Evolutionary conservation across 2,888 invertebrate species (phyloP).

Genomic region (Platycnemis pennipes): DNA sequence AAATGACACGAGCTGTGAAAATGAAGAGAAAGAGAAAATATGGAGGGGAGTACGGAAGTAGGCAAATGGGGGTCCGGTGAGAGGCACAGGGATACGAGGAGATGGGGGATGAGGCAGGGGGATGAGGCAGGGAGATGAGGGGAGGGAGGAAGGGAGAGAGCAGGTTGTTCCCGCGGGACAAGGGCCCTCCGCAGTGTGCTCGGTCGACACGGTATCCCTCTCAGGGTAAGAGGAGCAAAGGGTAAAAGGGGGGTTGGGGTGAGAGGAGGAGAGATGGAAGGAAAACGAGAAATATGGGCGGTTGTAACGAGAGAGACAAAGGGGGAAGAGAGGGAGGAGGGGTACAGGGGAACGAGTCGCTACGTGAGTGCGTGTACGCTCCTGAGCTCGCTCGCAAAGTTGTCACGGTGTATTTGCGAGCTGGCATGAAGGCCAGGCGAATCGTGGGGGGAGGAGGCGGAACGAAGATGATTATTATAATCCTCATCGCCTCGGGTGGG

Average conservation of each 20-base stretch:
- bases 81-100: neutral
- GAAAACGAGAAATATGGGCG: constrained; percentile 12
- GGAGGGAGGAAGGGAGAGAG: neutral
- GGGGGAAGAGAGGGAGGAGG: neutral
- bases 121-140: neutral
- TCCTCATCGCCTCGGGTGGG: neutral
- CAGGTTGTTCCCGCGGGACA: constrained; percentile 37
- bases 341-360: neutral
- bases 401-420: neutral
- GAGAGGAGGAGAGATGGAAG: neutral
- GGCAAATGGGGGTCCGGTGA: neutral
- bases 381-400: neutral
- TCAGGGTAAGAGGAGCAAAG: constrained; percentile 24
- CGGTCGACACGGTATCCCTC: constrained; percentile 48
- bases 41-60: neutral
- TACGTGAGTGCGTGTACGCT: neutral
- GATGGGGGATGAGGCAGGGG: neutral
- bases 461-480: neutral
- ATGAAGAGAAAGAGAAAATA: neutral
- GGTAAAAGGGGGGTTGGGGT: neutral
- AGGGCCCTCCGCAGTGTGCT: constrained; percentile 18
- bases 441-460: neutral
- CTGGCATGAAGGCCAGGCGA: neutral
- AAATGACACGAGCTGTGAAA: neutral
- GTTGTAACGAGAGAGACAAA: neutral